Base-by-base conservation (phyloP, 2,113 vertebrate genomes). In the Genyomyrus donnyi region DNA sequence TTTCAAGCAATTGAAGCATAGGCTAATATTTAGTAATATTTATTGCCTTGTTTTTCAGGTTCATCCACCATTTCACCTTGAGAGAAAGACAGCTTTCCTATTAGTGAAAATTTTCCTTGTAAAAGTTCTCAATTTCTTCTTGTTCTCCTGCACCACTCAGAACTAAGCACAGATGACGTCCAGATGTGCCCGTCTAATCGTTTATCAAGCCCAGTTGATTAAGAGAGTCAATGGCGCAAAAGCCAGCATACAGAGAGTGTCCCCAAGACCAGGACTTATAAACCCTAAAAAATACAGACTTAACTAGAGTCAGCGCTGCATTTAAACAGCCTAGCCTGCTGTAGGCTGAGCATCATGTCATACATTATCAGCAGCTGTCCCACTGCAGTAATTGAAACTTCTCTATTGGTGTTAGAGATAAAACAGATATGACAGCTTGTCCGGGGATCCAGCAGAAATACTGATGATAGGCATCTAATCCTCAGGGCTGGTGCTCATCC, bases 351-450 rank as follows among this genome's bases (percentile, higher is more conserved):
- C 62, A 11, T 66, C 31, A 17, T 19, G 70, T 19, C 70, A 3
- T 39, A 7, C 45, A 49, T 85, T 85, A 85, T 85, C 84, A 85
- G 70, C 35, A 17, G 35, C 27, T 35, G 31, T 77, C 70, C 66
- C 3, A 35, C 11, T 15, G 31, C 70, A 39, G 70, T 85, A 48
- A 48, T 48, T 85, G 84, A 48, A 49, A 85, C 84, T 48, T n/a
- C 42, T 49, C 21, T 85, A n/a, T 85, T 13, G 21, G 84, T 85
- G 42, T 50, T 49, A 85, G 48, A 42, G 21, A 39, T 45, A 85
- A 48, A 85, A 85, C 84, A 85, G 84, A 85, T 85, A 27, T 85
- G 84, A 85, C 84, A 85, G 48, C 42, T 24, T 85, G 84, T 85
- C 84, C 3, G 48, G 46, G 45, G 84, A 48, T 27, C 84, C 84